These are phyloP conservation scores for Myocastor coypus DNA, from an alignment of 2,113 vertebrate genomes.

Conservation along the genomic window DNA sequence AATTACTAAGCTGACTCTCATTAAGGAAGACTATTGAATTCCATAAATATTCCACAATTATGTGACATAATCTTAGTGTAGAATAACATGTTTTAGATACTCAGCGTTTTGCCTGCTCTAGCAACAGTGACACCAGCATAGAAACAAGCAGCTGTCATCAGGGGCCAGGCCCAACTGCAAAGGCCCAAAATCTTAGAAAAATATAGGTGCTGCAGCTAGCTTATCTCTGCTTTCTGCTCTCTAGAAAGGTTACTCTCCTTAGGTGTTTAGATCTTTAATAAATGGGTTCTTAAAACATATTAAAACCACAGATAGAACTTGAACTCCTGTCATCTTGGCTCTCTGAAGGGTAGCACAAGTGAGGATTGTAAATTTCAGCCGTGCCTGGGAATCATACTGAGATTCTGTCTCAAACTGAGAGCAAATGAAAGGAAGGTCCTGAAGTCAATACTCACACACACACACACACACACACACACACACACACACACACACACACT, in stretches of 20 bases:
- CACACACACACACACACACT: neutral
- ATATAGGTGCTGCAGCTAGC: rapidly evolving
- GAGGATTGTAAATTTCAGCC: neutral
- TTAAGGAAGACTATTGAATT: neutral
- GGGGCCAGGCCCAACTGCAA: neutral
- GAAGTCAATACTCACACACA: neutral
- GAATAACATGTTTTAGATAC: neutral
- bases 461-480: neutral
- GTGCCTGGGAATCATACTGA: neutral
- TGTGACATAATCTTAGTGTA: neutral
- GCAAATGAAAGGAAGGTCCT: neutral
- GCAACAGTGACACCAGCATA: neutral
- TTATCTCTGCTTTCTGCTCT: neutral
- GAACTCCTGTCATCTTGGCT: neutral
- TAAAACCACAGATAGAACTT: neutral
- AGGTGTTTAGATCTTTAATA: neutral
- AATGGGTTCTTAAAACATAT: neutral
- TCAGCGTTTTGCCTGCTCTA: neutral
- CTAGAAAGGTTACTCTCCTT: neutral
- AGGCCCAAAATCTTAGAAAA: neutral
- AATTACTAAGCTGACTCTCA: neutral
- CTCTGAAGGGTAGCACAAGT: neutral
- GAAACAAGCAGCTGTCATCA: neutral
- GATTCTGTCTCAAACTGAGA: neutral
- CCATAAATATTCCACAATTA: neutral